Evolutionary conservation across 2,888 invertebrate species (phyloP).

Genomic region (Drosophila seclusa): DNA sequence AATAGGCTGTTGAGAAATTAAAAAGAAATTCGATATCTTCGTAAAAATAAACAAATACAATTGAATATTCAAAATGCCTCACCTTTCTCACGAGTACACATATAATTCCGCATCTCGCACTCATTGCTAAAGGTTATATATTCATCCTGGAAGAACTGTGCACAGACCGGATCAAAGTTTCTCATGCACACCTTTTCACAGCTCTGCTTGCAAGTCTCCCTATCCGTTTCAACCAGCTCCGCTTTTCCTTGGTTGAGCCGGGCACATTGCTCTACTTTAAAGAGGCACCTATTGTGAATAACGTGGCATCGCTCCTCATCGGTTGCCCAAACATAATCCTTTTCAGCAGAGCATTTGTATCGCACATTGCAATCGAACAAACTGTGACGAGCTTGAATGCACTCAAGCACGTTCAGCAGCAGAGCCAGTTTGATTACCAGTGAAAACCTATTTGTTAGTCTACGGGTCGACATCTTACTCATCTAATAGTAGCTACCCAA

Average conservation of each 20-base stretch:
- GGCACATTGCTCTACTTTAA: slow-evolving; percentile 25
- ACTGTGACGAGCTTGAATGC: not conserved
- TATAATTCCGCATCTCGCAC: slow-evolving; percentile 29
- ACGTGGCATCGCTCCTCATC: slow-evolving; percentile 38
- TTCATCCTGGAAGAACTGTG: slow-evolving; percentile 36
- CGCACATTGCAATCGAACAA: slow-evolving; percentile 13
- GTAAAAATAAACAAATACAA: not conserved
- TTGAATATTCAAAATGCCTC: not conserved
- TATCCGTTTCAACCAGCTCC: slow-evolving; percentile 17
- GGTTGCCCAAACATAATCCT: slow-evolving; percentile 39
- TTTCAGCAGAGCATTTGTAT: slow-evolving; percentile 21
- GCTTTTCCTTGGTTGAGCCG: slow-evolving; percentile 7
- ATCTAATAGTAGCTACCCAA: not conserved
- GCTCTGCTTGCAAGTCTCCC: slow-evolving; percentile 20
- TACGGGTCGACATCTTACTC: slow-evolving; percentile 10
- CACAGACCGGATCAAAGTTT: slow-evolving; percentile 22
- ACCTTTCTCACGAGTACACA: slow-evolving; percentile 24
- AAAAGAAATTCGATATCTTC: not conserved
- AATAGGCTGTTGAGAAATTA: slow-evolving; percentile 11
- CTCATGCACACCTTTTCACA: slow-evolving; percentile 14
- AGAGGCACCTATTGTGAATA: slow-evolving; percentile 21
- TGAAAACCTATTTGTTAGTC: not conserved
- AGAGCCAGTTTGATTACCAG: slow-evolving; percentile 2
- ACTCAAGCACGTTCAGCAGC: not conserved
- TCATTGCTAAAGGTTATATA: slow-evolving; percentile 30